These are phyloP conservation scores for Spheniscus mendiculus DNA, from an alignment of 2,113 vertebrate genomes.

Conservation along the genomic window DNA sequence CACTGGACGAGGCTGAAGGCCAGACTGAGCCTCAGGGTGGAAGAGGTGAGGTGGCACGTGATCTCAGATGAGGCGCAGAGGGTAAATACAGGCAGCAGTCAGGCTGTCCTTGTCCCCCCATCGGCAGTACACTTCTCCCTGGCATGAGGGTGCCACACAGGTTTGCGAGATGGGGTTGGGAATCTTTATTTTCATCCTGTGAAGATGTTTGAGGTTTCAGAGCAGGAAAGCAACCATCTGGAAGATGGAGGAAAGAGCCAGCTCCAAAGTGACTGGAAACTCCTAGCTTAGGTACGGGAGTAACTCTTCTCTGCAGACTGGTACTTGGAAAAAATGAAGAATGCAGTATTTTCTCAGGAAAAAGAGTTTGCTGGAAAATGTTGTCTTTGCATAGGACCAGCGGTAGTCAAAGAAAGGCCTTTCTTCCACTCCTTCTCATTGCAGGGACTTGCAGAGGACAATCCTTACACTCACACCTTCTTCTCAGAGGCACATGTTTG, in stretches of 20 bases:
- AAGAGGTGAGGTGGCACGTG: not conserved
- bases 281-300: not conserved
- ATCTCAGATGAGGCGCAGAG: not conserved
- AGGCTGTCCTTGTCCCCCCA: not conserved
- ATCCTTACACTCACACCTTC: not conserved
- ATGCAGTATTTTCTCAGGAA: not conserved
- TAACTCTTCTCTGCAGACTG: not conserved
- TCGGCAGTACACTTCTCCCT: not conserved
- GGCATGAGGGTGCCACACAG: not conserved
- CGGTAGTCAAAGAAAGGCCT: not conserved
- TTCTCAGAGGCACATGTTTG: rapidly evolving
- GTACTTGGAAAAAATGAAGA: not conserved
- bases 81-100: not conserved
- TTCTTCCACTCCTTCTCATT: not conserved
- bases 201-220: not conserved
- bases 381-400: not conserved
- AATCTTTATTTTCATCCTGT: not conserved
- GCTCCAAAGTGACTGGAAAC: not conserved
- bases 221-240: not conserved
- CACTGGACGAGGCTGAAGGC: not conserved
- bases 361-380: not conserved
- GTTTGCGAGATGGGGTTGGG: not conserved
- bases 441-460: not conserved
- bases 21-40: not conserved
- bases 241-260: not conserved